Evolutionary conservation across 2,797 vertebrate species (phyloP).

Genomic region (Ceyx erithaca): DNA sequence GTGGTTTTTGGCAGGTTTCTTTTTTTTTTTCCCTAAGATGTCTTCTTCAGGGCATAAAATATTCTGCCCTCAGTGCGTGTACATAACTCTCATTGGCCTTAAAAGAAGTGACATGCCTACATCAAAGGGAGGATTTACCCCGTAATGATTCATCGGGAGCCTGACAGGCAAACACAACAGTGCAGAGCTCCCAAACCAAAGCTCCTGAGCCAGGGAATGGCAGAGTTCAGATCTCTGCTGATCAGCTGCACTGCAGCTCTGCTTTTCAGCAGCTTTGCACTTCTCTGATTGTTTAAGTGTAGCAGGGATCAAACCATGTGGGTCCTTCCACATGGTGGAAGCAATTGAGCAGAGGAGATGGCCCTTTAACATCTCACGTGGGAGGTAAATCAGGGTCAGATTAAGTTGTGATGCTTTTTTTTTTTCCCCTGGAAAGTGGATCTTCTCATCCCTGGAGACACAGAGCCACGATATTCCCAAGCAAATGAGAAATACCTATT

Average conservation of each 20-base stretch:
- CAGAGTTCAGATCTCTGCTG: slow-evolving; percentile 48
- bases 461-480: not conserved
- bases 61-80: slow-evolving; percentile 64
- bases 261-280: slow-evolving; percentile 33
- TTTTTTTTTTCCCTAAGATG: slow-evolving; percentile 45
- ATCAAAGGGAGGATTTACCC: slow-evolving; percentile 76
- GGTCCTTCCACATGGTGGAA: not conserved
- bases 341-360: not conserved
- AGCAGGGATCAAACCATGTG: not conserved
- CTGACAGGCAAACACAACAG: slow-evolving; percentile 72
- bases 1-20: slow-evolving; percentile 56
- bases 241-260: not conserved
- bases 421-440: not conserved
- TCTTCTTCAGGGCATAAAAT: slow-evolving; percentile 64
- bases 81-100: slow-evolving; percentile 72
- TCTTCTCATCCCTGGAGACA: not conserved
- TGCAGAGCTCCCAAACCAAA: slow-evolving; percentile 46
- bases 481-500: slow-evolving; percentile 34
- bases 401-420: not conserved
- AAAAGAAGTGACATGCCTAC: slow-evolving; percentile 74
- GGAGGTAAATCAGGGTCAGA: slow-evolving; percentile 9
- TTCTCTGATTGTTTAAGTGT: slow-evolving; percentile 31
- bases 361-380: not conserved
- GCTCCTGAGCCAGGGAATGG: not conserved
- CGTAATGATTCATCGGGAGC: slow-evolving; percentile 63